Evolutionary conservation across 2,797 vertebrate species (phyloP).

Genomic region (Trachops cirrhosus): DNA sequence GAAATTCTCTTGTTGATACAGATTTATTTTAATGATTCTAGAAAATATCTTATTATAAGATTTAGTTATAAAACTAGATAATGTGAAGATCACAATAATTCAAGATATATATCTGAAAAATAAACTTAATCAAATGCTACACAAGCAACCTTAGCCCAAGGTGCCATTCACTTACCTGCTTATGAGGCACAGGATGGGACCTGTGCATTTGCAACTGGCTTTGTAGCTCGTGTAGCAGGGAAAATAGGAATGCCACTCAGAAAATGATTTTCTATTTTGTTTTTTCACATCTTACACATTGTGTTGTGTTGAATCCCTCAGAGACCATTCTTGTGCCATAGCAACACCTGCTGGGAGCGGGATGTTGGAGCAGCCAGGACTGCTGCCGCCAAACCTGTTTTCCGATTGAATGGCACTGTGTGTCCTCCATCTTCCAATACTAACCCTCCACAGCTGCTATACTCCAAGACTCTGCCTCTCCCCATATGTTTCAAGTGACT

Average conservation of each 20-base stretch:
- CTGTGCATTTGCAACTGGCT: constrained; percentile 14
- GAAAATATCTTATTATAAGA: background rate
- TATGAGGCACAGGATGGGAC: background rate
- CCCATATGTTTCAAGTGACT: background rate
- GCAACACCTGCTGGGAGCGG: constrained; percentile 78
- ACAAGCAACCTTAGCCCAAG: background rate
- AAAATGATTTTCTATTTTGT: constrained; percentile 47
- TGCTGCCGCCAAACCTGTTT: constrained; percentile 23
- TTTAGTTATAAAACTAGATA: background rate
- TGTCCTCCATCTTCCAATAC: background rate
- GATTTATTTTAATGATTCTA: constrained; percentile 10
- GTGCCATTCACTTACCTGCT: background rate
- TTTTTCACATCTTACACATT: constrained; percentile 42
- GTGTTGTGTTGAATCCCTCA: constrained; percentile 49
- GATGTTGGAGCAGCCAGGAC: constrained; percentile 49
- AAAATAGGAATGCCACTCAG: background rate
- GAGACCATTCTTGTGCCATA: constrained; percentile 65
- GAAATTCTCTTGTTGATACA: background rate
- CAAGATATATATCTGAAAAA: background rate
- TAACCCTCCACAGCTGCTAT: background rate
- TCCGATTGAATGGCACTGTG: constrained; percentile 3
- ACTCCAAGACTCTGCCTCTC: background rate
- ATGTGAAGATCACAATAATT: background rate
- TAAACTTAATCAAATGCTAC: background rate
- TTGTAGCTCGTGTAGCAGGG: constrained; percentile 26